Percentiles rank a stretch among this genome's conserved stretches.
Conservation (phyloP, 1,140 invertebrate genomes). For the Cydia pomonella region DNA sequence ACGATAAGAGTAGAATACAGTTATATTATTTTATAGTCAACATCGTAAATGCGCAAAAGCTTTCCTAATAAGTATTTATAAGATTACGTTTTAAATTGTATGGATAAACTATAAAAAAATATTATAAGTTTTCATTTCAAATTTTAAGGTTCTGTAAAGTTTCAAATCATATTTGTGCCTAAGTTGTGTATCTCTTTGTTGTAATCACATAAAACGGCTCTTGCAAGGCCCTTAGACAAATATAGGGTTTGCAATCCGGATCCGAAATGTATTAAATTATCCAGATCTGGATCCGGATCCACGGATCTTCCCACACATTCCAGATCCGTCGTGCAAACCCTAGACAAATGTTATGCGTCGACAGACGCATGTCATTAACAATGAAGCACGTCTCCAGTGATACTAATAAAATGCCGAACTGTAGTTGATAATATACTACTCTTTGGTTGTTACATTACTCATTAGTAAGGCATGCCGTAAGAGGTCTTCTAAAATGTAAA, state of each 20-base stretch:
- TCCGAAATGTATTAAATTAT: too few species aligned
- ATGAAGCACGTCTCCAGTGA: constrained; percentile 42
- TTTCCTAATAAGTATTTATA: constrained; percentile 56
- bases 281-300: too few species aligned
- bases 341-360: constrained; percentile 6
- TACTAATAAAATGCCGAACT: constrained; percentile 43
- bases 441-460: constrained; percentile 55
- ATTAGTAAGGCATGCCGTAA: constrained; percentile 71
- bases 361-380: constrained; percentile 6
- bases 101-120: constrained; percentile 74
- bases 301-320: too few species aligned
- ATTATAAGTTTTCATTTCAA: constrained; percentile 54
- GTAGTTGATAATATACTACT: constrained; percentile 42
- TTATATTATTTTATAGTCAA: constrained; percentile 74
- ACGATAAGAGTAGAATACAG: constrained; percentile 49
- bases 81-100: constrained; percentile 56
- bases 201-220: constrained; percentile 38
- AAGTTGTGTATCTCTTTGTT: constrained; percentile 37
- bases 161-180: constrained; percentile 38
- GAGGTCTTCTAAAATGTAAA: constrained; percentile 60
- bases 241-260: too few species aligned
- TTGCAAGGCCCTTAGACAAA: too few species aligned
- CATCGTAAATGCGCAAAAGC: constrained; percentile 78
- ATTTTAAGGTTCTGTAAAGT: constrained; percentile 46
- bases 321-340: too few species aligned